Evolutionary conservation across 2,113 vertebrate species (phyloP).

Genomic region (Emberiza fucata): DNA sequence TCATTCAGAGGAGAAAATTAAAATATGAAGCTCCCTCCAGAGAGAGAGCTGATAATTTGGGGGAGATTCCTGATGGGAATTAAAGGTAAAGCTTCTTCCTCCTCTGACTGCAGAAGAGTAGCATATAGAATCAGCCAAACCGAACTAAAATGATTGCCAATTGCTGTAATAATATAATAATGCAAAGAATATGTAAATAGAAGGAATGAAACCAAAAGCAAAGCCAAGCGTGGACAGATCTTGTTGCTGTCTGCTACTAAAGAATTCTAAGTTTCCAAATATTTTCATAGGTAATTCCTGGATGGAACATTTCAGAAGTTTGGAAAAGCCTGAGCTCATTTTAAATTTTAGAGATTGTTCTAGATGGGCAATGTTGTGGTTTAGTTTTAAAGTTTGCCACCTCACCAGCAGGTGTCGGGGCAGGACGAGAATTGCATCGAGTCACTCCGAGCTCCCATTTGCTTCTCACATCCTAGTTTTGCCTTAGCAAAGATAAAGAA

Average conservation of each 20-base stretch:
- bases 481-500: neutral
- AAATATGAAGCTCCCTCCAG: neutral
- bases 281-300: neutral
- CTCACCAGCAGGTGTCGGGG: slow-evolving; percentile 76
- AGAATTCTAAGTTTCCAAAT: neutral
- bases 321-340: neutral
- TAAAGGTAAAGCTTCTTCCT: slow-evolving; percentile 76
- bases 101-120: neutral
- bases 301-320: neutral
- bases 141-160: neutral
- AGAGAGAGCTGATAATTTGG: neutral
- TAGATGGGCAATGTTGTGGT: neutral
- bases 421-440: slow-evolving; percentile 57
- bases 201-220: neutral
- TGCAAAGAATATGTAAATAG: neutral
- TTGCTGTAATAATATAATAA: neutral
- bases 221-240: neutral
- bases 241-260: neutral
- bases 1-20: neutral
- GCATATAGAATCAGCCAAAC: neutral
- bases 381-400: too few relatives aligned
- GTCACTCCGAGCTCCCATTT: neutral
- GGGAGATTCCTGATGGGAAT: slow-evolving; percentile 6
- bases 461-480: neutral
- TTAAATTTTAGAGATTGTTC: neutral